Conservation (phyloP, 1,140 invertebrate genomes). For the Cotesia typhae region DNA sequence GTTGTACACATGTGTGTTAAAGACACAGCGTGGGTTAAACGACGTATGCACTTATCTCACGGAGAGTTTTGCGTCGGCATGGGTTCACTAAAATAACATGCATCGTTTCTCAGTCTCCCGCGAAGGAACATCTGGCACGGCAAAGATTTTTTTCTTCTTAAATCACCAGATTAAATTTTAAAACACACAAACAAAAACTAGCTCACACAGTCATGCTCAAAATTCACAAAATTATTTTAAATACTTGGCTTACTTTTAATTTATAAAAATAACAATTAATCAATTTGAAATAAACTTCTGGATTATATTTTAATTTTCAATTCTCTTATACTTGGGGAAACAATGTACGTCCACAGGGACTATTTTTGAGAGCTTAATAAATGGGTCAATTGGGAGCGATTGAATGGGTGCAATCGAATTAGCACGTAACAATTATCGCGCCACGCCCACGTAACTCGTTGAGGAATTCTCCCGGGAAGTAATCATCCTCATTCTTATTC, state of each 20-base stretch:
- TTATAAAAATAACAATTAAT: too few species aligned
- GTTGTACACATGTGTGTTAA: slow-evolving; percentile 34
- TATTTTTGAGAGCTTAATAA: slow-evolving; percentile 30
- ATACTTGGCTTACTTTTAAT: too few species aligned
- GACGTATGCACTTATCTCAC: slow-evolving; percentile 31
- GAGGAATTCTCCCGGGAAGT: slow-evolving; percentile 20
- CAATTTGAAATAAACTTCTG: background rate
- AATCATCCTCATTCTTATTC: slow-evolving; percentile 21
- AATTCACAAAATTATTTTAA: too few species aligned
- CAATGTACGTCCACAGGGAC: slow-evolving; percentile 11
- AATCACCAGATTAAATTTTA: background rate
- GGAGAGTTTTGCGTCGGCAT: slow-evolving; percentile 18
- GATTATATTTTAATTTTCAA: background rate
- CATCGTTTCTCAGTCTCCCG: slow-evolving; percentile 35
- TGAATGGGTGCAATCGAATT: slow-evolving; percentile 52
- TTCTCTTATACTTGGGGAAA: background rate
- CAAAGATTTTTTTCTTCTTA: slow-evolving; percentile 6
- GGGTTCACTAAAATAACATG: slow-evolving; percentile 31
- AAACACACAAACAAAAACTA: background rate
- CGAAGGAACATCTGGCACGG: slow-evolving; percentile 37
- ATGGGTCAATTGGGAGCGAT: slow-evolving; percentile 52
- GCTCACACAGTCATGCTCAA: too few species aligned
- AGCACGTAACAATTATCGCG: slow-evolving; percentile 51
- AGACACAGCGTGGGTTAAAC: slow-evolving; percentile 32
- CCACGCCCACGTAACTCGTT: slow-evolving; percentile 30